Base-by-base conservation (phyloP, 2,113 vertebrate species). In the Dicaeum eximium region DNA sequence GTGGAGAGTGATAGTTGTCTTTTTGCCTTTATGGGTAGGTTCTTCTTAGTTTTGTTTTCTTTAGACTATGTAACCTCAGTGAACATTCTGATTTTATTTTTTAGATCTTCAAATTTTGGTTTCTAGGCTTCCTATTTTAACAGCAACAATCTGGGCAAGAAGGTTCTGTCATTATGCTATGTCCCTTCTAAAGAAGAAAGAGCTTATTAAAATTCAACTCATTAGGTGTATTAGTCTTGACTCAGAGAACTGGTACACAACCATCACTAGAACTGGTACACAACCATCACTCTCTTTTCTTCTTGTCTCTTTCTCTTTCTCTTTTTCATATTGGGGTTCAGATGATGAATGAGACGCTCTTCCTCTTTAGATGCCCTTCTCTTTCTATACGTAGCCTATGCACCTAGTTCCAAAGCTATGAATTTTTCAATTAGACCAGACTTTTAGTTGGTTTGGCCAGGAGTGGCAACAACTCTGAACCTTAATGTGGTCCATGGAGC, bases 401-500 rank as follows among this genome's bases (percentile, higher is more conserved):
- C 10, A 38, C 6, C 13, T 35, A 30, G 14, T 40, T 75, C 44
- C 51, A 38, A 86, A 88, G 27, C 48, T 74, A 45, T 58, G n/a
- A 47, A 9, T 48, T 78, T 75, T 86, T 72, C 50, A 82, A 17
- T 67, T 62, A 81, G 28, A 81, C 6, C 13, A 74, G 38, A 54
- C 10, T 35, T 72, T 60, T 13, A 56, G 12, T 9, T 86, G 20
- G 0, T 67, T 78, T 90, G 57, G 30, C 11, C 62, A 80, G 44
- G 61, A 10, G 2, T 50, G 11, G 38, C 56, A 92, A 54, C 11
- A 66, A 25, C 10, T 50, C 23, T 65, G 54, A 84, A 51, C 8
- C 2, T 45, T 54, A 58, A 35, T 6, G 3, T 45, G 38, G 20
- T 19, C 15, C 0, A 0, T 11, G 14, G 25, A 71, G 35, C 25